Evolutionary conservation across 2,888 invertebrate genomes (phyloP), one percentile per base, ranked within the genome.

Genomic region (Ctenicera cuprea): DNA sequence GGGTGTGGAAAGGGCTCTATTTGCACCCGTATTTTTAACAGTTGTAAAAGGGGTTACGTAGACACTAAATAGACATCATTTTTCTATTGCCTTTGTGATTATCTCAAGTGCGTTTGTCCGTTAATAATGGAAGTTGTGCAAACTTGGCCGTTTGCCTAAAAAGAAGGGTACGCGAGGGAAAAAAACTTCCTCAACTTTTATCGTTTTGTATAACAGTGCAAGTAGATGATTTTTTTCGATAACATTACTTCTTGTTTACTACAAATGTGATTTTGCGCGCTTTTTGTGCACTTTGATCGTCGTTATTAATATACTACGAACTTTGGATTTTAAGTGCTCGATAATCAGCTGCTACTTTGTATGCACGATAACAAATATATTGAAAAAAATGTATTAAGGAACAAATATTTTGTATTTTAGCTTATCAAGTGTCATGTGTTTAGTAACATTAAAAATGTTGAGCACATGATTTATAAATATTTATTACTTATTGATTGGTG

Each of bases 81-180:
- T 66, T 71, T 66, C 65, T 69, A 75, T 71, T 59, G 61, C 68
- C 75, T 71, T 75, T 74, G 70, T 74, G 74, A 71, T 71, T 66
- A 67, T 71, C 54, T 75, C 80, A 81, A 84, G 83, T 83, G 83
- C 82, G 84, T 84, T 84, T 83, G 84, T 80, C 84, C 85, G 84
- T 85, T 85, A 84, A 84, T 85, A 85, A 85, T 85, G 82, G 81
- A 82, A 82, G 83, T 84, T 85, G 83, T 84, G 85, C 84, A 85
- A 84, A 85, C 85, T 73, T 65, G 48, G 68, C 59, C 50, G 68
- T 73, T 68, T 73, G 68, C 38, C 38, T 65, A 62, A 62, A 61
- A 38, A n/a, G 65, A 62, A 66, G 66, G 66, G 71, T 59, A 48
- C 71, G 67, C 33, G 9, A 57, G 52, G 65, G 37, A 22, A 43